These are phyloP conservation scores for Crotalus horridus DNA, from an alignment of 2,113 vertebrate species.

Conservation along the genomic window DNA sequence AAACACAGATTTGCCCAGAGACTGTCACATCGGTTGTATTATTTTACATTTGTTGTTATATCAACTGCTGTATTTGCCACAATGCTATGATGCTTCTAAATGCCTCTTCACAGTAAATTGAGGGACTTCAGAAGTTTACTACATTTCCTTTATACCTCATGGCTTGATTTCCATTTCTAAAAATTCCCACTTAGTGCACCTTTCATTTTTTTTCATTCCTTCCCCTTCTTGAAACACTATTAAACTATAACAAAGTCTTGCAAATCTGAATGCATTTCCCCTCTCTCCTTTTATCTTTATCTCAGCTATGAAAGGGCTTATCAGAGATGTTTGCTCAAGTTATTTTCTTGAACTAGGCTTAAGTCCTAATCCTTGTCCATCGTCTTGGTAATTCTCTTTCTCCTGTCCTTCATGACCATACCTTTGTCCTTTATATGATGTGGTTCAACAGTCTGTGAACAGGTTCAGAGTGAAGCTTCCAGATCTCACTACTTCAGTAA, in stretches of 20 bases:
- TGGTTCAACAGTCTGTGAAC: neutral
- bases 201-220: neutral
- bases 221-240: neutral
- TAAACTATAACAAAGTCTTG: neutral
- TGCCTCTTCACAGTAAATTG: neutral
- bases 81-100: neutral
- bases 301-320: neutral
- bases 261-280: neutral
- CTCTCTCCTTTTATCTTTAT: neutral
- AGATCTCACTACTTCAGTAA: neutral
- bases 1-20: neutral
- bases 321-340: neutral
- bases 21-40: neutral
- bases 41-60: neutral
- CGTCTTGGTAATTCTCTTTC: neutral
- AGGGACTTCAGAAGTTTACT: neutral
- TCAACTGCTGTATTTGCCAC: neutral
- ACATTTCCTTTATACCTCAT: neutral
- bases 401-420: neutral
- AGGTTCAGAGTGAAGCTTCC: neutral
- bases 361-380: neutral
- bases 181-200: neutral
- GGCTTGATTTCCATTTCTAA: neutral
- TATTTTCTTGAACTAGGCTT: neutral
- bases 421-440: neutral